A percentile compares a stretch with the other conserved stretches of the same genome.
Conservation (phyloP, 2,888 invertebrate species). For the Arenicola marina region DNA sequence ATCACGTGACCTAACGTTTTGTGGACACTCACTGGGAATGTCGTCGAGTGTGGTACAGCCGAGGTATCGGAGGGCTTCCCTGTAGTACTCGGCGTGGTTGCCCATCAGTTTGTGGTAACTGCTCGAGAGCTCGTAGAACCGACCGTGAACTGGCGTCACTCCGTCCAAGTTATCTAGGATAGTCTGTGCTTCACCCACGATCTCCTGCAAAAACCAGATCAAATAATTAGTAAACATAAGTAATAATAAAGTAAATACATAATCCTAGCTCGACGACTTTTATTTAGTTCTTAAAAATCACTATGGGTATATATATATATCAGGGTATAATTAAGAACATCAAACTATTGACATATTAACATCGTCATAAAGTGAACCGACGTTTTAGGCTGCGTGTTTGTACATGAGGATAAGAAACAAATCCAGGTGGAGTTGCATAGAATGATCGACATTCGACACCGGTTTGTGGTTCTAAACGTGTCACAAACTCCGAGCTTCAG, state of each 20-base stretch:
- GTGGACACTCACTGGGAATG: conserved; percentile 62
- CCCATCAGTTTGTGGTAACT: conserved; percentile 79
- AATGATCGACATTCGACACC: too few relatives aligned
- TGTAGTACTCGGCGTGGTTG: conserved; percentile 88
- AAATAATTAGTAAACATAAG: too few relatives aligned
- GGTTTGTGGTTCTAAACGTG: too few relatives aligned
- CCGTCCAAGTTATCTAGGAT: conserved; percentile 88
- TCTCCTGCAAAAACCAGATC: not conserved
- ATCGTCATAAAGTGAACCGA: not conserved
- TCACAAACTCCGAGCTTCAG: too few relatives aligned
- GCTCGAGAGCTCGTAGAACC: conserved; percentile 90
- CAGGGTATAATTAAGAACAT: not conserved
- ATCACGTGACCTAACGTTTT: not conserved
- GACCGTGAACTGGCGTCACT: conserved; percentile 88
- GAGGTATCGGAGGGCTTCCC: conserved; percentile 81
- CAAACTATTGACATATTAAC: not conserved
- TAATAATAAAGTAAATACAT: not conserved
- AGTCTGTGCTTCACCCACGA: conserved; percentile 68
- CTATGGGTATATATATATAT: not conserved
- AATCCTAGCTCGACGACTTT: too few relatives aligned
- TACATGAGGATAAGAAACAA: too few relatives aligned
- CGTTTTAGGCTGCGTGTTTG: not conserved
- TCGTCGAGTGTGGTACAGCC: conserved; percentile 76
- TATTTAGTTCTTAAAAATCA: too few relatives aligned
- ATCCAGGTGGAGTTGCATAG: too few relatives aligned